Conservation (phyloP, 2,113 vertebrate genomes). For the Microcebus lehilahytsara region DNA sequence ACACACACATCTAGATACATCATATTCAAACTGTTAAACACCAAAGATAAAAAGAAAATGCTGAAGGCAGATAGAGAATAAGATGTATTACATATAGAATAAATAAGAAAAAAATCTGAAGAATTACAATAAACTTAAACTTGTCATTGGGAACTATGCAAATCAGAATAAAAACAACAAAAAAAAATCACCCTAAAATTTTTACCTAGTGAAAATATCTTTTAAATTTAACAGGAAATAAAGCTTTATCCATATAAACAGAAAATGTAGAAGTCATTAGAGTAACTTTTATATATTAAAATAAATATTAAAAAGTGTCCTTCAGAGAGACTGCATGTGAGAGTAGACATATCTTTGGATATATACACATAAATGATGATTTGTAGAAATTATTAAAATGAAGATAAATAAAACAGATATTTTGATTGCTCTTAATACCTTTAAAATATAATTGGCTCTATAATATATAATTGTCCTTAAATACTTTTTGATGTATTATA, state of each 20-base stretch:
- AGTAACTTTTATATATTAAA: background rate
- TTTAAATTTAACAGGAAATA: background rate
- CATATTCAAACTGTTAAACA: background rate
- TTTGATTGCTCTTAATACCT: background rate
- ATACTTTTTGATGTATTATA: background rate
- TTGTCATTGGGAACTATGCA: background rate
- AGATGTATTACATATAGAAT: too few relatives aligned
- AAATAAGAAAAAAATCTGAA: background rate
- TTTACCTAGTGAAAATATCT: background rate
- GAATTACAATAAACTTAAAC: background rate
- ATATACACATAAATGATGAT: background rate
- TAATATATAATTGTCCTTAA: background rate
- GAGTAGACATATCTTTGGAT: background rate
- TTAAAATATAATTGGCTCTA: background rate
- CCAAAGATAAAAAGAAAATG: background rate
- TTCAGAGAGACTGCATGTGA: background rate
- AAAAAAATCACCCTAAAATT: background rate
- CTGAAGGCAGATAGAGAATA: background rate
- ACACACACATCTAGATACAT: fast-evolving
- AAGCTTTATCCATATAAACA: background rate
- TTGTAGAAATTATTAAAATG: background rate
- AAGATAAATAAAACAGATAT: background rate
- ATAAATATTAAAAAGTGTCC: background rate
- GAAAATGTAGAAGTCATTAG: background rate
- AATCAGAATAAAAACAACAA: background rate